Conservation (phyloP, 2,888 invertebrate species). For the Drosophila mettleri region DNA sequence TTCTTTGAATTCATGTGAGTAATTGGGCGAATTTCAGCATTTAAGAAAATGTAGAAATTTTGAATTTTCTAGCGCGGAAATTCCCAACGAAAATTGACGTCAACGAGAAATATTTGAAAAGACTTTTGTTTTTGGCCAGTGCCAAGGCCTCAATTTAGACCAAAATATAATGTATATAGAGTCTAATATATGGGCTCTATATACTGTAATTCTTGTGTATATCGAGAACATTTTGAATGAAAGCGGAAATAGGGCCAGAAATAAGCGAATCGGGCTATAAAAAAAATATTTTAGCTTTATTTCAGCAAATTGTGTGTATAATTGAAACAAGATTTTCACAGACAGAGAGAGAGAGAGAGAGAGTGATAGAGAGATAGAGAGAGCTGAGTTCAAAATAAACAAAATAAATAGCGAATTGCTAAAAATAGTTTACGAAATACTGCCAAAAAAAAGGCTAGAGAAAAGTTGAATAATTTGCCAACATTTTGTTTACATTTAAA, state of each 20-base stretch:
- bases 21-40: conserved; percentile 29
- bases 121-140: conserved; percentile 40
- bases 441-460: conserved; percentile 25
- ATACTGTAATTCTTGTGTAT: conserved; percentile 22
- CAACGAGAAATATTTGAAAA: conserved; percentile 43
- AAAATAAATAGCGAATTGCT: conserved; percentile 25
- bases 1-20: conserved; percentile 41
- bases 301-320: conserved; percentile 24
- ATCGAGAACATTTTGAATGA: conserved; percentile 17
- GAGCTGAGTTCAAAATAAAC: conserved; percentile 41
- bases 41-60: conserved; percentile 13
- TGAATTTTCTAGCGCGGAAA: conserved; percentile 46
- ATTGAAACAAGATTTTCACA: conserved; percentile 23
- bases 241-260: conserved; percentile 11
- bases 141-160: conserved; percentile 61
- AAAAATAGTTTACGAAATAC: conserved; percentile 34
- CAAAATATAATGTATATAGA: conserved; percentile 10
- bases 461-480: conserved; percentile 71
- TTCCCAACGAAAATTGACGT: conserved; percentile 57
- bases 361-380: no score
- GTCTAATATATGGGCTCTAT: conserved; percentile 50
- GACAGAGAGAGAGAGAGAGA: no score
- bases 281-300: not conserved
- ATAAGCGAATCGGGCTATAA: conserved; percentile 10
- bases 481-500: conserved; percentile 58